Base-by-base conservation (phyloP, 1,140 invertebrate species). In the Vanessa tameamea region DNA sequence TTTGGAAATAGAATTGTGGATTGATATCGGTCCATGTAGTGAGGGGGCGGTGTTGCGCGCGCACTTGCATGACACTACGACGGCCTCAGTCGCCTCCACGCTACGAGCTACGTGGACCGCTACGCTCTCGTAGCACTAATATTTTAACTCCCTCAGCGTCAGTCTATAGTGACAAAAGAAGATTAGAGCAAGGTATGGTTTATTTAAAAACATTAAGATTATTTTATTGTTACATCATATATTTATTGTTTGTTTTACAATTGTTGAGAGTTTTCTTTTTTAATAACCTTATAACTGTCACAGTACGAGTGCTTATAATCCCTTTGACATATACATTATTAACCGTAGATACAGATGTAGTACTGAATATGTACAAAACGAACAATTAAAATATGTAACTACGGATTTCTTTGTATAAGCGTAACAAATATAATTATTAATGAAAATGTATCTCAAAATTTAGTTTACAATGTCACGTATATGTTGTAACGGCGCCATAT, bases 31-130 rank as follows among this genome's bases (percentile, higher is more conserved):
- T 89, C 83, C 82, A 86, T 78, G 82, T 86, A 72, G 83, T 87
- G 83, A 82, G 86, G 87, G 86, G 89, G 88, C 83, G 87, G 85
- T 83, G 87, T 80, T 92, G 90, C 88, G 90, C 90, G 88, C 88
- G 90, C 90, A 90, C 23, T 70, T 79, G 78, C 81, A 86, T 84
- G 76, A 20, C 79, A 78, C 80, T 89, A 89, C 86, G 80, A 84
- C 67, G 71, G 81, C 74, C 78, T 87, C 86, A 92, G 90, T 92
- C 87, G 82, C 81, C 79, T 78, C 72, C 81, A 82, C 80, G 82
- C 83, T 88, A 89, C 90, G 84, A 85, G 69, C 48, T 75, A 80
- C 81, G 83, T 78, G 76, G 75, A 82, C 85, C 78, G 86, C 87
- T 91, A 91, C 89, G 87, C 65, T 85, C 83, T 55, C 84, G 86